Percentiles rank a stretch among this genome's conserved stretches.
phyloP scores from a whole-genome alignment of 2,888 invertebrate genomes.

The Eristalis arbustorum region DNA sequence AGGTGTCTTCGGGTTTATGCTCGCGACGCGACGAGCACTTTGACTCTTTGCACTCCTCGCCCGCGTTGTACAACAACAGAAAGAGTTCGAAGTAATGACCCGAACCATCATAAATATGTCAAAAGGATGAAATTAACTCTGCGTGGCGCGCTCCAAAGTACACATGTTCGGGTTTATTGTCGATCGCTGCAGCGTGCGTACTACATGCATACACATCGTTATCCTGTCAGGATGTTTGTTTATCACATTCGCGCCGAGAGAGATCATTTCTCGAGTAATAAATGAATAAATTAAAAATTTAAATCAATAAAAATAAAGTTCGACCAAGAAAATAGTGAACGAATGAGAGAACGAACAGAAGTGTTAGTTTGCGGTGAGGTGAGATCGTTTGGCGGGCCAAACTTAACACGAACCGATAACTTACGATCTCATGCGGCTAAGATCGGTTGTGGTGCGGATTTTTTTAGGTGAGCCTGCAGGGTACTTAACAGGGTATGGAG shows the following conservation, averaged over 20 bases:
- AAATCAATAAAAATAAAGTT: conserved; percentile 40
- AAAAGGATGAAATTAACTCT: conserved; percentile 78
- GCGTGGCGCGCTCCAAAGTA: conserved; percentile 75
- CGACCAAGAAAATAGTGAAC: not conserved
- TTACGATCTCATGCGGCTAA: conserved; percentile 46
- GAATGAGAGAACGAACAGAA: not conserved
- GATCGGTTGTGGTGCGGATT: not conserved
- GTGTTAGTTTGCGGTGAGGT: conserved; percentile 10
- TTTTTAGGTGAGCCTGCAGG: conserved; percentile 24
- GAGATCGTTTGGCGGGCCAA: conserved; percentile 40
- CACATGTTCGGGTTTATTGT: conserved; percentile 63
- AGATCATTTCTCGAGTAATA: conserved; percentile 34
- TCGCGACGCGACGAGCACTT: conserved; percentile 31
- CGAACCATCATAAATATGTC: conserved; percentile 80
- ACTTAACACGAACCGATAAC: conserved; percentile 20
- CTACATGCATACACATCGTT: conserved; percentile 64
- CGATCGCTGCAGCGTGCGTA: conserved; percentile 30
- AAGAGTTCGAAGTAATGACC: conserved; percentile 76
- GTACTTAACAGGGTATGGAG: conserved; percentile 2
- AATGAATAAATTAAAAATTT: conserved; percentile 34
- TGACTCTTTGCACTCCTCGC: conserved; percentile 38
- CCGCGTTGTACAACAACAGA: conserved; percentile 12
- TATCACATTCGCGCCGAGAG: conserved; percentile 47
- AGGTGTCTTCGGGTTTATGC: conserved; percentile 17
- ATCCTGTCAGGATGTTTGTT: conserved; percentile 70